Conservation (phyloP, 2,888 invertebrate genomes). For the Acrocyrtus sp. region DNA sequence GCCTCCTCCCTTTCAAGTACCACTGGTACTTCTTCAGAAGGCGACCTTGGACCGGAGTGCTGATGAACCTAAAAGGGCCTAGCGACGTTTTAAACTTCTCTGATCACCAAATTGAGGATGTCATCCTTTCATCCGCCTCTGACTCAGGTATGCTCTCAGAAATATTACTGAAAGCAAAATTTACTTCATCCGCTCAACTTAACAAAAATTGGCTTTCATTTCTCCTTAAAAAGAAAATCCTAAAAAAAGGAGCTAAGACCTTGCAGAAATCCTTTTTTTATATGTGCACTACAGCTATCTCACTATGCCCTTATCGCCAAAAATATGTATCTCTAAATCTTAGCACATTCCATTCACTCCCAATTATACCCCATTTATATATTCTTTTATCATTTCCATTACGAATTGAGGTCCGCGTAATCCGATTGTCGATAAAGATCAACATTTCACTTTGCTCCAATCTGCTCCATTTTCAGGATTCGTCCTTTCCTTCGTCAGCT, state of each 20-base stretch:
- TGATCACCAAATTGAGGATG: slow-evolving; percentile 53
- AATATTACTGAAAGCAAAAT: background rate
- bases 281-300: too few species aligned
- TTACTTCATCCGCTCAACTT: background rate
- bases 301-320: background rate
- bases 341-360: background rate
- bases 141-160: slow-evolving; percentile 41
- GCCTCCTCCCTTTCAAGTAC: slow-evolving; percentile 42
- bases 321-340: background rate
- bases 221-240: slow-evolving; percentile 1
- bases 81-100: slow-evolving; percentile 38
- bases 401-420: slow-evolving; percentile 33
- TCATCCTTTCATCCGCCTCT: slow-evolving; percentile 47
- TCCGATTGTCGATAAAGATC: slow-evolving; percentile 36
- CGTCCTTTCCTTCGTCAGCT: slow-evolving; percentile 53
- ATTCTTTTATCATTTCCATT: slow-evolving; percentile 5
- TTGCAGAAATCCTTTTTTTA: too few species aligned
- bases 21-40: slow-evolving; percentile 28
- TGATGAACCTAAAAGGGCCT: slow-evolving; percentile 49
- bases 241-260: slow-evolving; percentile 3
- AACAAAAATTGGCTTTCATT: background rate
- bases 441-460: background rate
- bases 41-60: slow-evolving; percentile 41
- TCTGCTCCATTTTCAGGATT: slow-evolving; percentile 44
- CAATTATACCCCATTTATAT: background rate